Conservation (phyloP, 2,113 vertebrate species). For the Xiphophorus couchianus region DNA sequence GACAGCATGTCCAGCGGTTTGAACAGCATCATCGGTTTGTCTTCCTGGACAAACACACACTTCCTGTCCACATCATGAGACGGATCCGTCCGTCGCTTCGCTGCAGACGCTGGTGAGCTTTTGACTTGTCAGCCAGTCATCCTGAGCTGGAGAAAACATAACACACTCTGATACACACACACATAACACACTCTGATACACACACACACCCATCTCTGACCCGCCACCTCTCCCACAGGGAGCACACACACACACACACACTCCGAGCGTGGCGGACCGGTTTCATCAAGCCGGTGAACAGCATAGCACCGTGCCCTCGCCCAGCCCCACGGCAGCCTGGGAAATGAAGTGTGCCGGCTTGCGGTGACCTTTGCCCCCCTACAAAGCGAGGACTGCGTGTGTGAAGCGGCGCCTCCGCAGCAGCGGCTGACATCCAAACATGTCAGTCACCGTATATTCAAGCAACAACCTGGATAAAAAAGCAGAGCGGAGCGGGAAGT, state of each 20-base stretch:
- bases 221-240: constrained; percentile 35
- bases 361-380: constrained; percentile 51
- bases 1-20: constrained; percentile 26
- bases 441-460: background rate
- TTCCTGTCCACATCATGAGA: constrained; percentile 40
- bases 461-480: background rate
- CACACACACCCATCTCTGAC: constrained; percentile 43
- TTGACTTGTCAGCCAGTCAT: constrained; percentile 55
- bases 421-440: constrained; percentile 7
- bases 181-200: constrained; percentile 1
- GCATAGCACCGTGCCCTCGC: constrained; percentile 33
- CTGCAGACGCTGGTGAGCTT: constrained; percentile 53
- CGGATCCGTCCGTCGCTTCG: constrained; percentile 26
- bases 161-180: constrained; percentile 30
- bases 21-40: constrained; percentile 23
- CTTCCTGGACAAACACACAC: constrained; percentile 11
- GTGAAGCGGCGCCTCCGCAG: constrained; percentile 17
- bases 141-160: constrained; percentile 48
- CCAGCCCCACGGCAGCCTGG: constrained; percentile 60
- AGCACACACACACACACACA: constrained; percentile 15
- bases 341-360: constrained; percentile 69
- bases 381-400: constrained; percentile 20
- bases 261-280: constrained; percentile 31
- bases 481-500: constrained; percentile 19
- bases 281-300: constrained; percentile 63